These are phyloP conservation scores for Leucoraja ocellata DNA, from an alignment of 2,797 vertebrate species.

Conservation along the genomic window DNA sequence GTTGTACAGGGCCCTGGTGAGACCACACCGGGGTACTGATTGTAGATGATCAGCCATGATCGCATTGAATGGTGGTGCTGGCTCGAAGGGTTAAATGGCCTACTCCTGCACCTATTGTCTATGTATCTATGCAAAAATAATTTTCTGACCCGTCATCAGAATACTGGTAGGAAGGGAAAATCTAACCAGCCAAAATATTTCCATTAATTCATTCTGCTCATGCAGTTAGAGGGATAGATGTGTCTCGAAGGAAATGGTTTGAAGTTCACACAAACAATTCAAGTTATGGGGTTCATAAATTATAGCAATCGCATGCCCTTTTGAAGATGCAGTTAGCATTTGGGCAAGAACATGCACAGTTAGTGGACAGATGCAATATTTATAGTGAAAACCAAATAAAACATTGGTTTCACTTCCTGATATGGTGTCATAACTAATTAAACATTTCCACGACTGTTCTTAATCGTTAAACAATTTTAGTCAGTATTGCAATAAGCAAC, in stretches of 20 bases:
- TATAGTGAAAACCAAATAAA: neutral
- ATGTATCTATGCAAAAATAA: too few species aligned
- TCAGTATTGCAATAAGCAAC: neutral
- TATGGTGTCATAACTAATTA: neutral
- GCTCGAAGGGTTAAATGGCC: too few species aligned
- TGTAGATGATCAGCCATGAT: too few species aligned
- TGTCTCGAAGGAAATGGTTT: neutral
- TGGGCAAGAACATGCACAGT: neutral
- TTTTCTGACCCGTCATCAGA: neutral
- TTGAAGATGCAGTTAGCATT: neutral
- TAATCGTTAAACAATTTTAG: neutral
- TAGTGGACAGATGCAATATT: neutral
- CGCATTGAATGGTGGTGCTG: too few species aligned
- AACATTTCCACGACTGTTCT: neutral
- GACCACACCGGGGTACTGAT: too few species aligned
- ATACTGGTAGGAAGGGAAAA: neutral
- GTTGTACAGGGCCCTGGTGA: too few species aligned
- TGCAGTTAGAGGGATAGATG: neutral
- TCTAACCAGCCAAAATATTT: neutral
- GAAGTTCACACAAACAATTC: neutral
- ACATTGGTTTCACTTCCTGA: neutral
- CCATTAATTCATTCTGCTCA: neutral
- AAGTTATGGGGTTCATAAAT: neutral
- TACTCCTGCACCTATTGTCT: too few species aligned
- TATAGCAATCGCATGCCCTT: neutral